A percentile compares a stretch with the other conserved stretches of the same genome.
Evolutionary conservation across 2,797 vertebrate genomes (phyloP).

Genomic region (Intellagama lesueurii): DNA sequence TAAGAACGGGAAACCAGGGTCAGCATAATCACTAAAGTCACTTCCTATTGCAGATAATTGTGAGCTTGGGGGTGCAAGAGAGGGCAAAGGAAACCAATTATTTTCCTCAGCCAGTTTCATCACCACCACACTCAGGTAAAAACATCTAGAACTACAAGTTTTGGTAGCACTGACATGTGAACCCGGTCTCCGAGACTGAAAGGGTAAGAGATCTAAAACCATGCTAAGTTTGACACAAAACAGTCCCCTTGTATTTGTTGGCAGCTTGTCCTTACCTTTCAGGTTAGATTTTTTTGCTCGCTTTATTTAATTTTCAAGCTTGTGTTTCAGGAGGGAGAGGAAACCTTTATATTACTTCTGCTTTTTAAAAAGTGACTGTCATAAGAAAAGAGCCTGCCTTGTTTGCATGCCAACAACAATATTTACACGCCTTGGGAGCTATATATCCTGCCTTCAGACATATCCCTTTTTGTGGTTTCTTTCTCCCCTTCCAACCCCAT

Average conservation of each 20-base stretch:
- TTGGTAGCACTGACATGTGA: neutral
- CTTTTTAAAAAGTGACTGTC: neutral
- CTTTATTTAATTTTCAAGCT: neutral
- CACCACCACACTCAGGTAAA: neutral
- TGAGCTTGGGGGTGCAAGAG: no score
- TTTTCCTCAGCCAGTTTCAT: neutral
- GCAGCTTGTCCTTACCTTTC: no score
- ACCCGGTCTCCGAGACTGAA: neutral
- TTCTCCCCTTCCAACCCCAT: neutral
- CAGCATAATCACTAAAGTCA: neutral
- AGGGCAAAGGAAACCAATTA: neutral
- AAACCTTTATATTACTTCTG: neutral
- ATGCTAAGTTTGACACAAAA: neutral
- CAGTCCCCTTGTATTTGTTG: no score
- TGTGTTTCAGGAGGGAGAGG: neutral
- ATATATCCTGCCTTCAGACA: neutral
- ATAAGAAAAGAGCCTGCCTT: neutral
- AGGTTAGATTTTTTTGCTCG: neutral
- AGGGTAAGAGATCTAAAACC: neutral
- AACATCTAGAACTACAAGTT: neutral
- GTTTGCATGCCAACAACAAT: neutral
- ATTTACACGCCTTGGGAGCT: neutral
- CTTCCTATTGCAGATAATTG: no score
- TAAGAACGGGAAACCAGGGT: neutral
- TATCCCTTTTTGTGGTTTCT: conserved; percentile 35